Percentiles rank a stretch among this genome's conserved stretches.
Evolutionary conservation across 2,797 vertebrate genomes (phyloP).

Genomic region (Paedocypris micromegethes): DNA sequence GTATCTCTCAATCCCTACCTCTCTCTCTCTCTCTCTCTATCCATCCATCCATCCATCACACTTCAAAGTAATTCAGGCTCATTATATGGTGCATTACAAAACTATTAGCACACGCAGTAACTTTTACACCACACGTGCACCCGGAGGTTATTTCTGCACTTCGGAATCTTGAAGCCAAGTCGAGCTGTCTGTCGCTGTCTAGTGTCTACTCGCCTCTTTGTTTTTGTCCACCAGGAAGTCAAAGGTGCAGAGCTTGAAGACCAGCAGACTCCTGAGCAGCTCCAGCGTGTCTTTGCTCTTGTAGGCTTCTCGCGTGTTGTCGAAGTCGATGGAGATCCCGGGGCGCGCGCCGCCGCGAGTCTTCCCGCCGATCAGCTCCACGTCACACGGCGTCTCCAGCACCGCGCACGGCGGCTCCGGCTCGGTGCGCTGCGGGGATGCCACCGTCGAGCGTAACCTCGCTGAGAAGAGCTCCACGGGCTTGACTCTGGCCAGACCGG

Average conservation of each 20-base stretch:
- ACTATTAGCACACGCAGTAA: no score
- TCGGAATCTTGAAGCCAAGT: no score
- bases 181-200: no score
- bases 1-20: no score
- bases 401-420: slow-evolving; percentile 48
- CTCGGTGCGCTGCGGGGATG: slow-evolving; percentile 55
- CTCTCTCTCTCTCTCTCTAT: no score
- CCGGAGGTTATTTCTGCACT: no score
- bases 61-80: no score
- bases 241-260: slow-evolving; percentile 80
- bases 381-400: slow-evolving; percentile 51
- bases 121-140: no score
- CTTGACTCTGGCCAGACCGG: slow-evolving; percentile 47
- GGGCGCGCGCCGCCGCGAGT: not conserved
- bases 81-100: no score
- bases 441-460: slow-evolving; percentile 57
- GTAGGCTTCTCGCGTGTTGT: slow-evolving; percentile 79
- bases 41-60: no score
- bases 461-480: slow-evolving; percentile 39
- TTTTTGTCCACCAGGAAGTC: slow-evolving; percentile 78
- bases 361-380: slow-evolving; percentile 56
- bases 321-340: slow-evolving; percentile 70
- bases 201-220: slow-evolving; percentile 62
- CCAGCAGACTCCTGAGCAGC: slow-evolving; percentile 77
- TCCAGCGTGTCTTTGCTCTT: slow-evolving; percentile 80